Conservation (phyloP, 2,888 invertebrate genomes). For the Petrolisthes manimaculis region DNA sequence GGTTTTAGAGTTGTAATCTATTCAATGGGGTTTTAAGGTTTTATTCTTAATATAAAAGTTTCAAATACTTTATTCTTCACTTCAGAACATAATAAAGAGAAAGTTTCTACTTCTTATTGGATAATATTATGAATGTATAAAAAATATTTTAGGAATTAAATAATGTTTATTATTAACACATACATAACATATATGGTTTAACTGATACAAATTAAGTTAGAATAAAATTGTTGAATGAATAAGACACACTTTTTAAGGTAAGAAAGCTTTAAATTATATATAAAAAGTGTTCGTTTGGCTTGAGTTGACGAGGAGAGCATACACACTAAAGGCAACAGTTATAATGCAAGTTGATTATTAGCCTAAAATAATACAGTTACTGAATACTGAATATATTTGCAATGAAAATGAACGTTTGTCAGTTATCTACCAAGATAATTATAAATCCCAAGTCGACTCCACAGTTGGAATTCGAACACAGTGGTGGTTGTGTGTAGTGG, state of each 20-base stretch:
- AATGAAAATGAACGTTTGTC: too few relatives aligned
- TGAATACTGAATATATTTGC: too few relatives aligned
- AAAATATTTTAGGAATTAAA: not conserved
- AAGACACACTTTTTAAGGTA: too few relatives aligned
- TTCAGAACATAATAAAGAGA: slow-evolving; percentile 3
- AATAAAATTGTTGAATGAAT: too few relatives aligned
- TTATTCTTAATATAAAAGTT: not conserved
- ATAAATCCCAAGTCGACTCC: not conserved
- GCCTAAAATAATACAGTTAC: too few relatives aligned
- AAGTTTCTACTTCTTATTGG: not conserved
- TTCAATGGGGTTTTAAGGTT: not conserved
- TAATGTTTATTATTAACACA: not conserved
- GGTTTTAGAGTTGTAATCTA: not conserved
- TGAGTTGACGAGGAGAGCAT: too few relatives aligned
- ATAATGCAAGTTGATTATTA: too few relatives aligned
- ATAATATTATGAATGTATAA: not conserved
- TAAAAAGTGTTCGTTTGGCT: too few relatives aligned
- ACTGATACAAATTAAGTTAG: too few relatives aligned
- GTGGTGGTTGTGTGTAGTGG: not conserved
- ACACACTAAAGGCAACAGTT: too few relatives aligned
- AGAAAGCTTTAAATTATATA: too few relatives aligned
- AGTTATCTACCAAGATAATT: not conserved
- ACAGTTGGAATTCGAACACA: not conserved
- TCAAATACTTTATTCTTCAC: not conserved
- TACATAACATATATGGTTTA: too few relatives aligned